Evolutionary conservation across 1,140 invertebrate species (phyloP).

Genomic region (Geopemphigus sp.): DNA sequence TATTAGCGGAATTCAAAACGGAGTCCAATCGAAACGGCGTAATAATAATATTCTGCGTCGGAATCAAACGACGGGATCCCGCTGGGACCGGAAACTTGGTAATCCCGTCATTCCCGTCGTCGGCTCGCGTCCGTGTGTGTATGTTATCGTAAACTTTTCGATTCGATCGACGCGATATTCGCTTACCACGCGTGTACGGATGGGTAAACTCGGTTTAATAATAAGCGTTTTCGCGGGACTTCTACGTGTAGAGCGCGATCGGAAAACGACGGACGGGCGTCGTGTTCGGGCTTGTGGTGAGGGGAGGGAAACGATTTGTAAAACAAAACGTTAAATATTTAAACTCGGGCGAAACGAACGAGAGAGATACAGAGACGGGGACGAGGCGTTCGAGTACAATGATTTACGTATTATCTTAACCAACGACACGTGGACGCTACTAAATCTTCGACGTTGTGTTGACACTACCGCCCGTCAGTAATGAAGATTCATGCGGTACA

Average conservation of each 20-base stretch:
- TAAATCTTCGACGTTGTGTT: slow-evolving; percentile 46
- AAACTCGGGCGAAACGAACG: neutral
- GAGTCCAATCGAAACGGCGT: neutral
- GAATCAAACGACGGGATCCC: neutral
- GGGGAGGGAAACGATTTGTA: no score
- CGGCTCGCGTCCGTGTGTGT: neutral
- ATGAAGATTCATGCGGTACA: slow-evolving; percentile 48
- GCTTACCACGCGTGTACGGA: neutral
- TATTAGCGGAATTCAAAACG: neutral
- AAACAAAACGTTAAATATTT: slow-evolving; percentile 41
- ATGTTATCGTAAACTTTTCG: neutral
- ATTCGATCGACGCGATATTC: slow-evolving; percentile 20
- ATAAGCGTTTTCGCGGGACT: neutral
- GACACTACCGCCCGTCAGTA: slow-evolving; percentile 43
- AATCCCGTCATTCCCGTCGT: neutral
- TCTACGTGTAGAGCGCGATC: neutral
- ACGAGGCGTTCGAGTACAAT: slow-evolving; percentile 16
- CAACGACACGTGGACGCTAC: slow-evolving; percentile 17
- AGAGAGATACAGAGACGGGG: no score
- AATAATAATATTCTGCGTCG: neutral
- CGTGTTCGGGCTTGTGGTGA: no score
- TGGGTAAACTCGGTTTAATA: neutral
- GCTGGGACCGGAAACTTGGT: slow-evolving; percentile 8
- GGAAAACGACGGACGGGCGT: no score
- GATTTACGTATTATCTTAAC: slow-evolving; percentile 45